Evolutionary conservation across 2,113 vertebrate genomes (phyloP), one percentile per base, ranked within the genome.

Genomic region (Tychaedon coryphoeus): DNA sequence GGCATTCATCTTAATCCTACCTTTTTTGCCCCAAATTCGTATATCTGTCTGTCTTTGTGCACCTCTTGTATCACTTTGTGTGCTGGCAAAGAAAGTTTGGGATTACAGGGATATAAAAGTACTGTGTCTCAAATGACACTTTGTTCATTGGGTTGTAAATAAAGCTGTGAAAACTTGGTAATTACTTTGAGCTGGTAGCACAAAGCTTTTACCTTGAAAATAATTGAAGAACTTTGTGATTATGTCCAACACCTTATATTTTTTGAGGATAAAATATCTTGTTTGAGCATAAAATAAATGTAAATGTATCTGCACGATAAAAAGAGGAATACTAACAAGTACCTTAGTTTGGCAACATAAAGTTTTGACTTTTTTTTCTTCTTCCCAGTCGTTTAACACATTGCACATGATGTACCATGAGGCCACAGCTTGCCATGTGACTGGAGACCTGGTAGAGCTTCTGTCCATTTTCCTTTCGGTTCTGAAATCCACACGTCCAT

Each of bases 371-470:
- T 51, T 75, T 84, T 76, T 69, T 87, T 14, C 28, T 61, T 60
- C 60, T 91, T 90, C 69, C 1, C 93, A 99, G 99, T 99, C 99
- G n/a, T 99, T 99, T 97, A 99, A 99, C 98, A 99, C 99, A 0
- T 97, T 99, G 93, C 99, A 99, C 98, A 99, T 99, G 99, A 99
- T 99, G 99, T 99, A 99, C 97, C 99, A 99, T 8, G 99, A 99
- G 98, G 99, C 99, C 42, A 99, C 99, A 45, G 99, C 99, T 42
- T 99, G 99, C 96, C 99, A 99, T 24, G 99, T 99, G 92, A 99
- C 99, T 36, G 99, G 99, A 85, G 99, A 99, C 97, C 98, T 99
- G 83, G 99, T 99, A 88, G 99, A 99, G 97, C 99, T 99, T 97
- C 98, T 99, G 58, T 99, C 99, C 88, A 99, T 99, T 97, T 99